Evolutionary conservation across 2,113 vertebrate genomes (phyloP).

Genomic region (Hystrix brachyura): DNA sequence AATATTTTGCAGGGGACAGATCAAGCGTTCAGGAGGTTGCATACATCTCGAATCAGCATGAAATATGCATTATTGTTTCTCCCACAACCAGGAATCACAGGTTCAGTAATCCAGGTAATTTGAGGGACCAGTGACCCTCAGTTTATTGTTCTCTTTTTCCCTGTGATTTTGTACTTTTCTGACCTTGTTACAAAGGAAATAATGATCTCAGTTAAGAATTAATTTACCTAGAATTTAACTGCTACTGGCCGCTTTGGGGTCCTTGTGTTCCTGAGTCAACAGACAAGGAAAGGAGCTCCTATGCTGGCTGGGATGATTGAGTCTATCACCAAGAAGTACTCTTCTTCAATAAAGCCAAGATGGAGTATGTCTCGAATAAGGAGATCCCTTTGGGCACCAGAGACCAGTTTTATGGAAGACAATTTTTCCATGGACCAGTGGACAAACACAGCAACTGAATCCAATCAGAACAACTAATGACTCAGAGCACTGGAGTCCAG

Average conservation of each 20-base stretch:
- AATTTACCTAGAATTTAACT: not conserved
- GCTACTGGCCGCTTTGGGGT: not conserved
- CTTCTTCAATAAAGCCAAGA: not conserved
- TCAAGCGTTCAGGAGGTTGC: not conserved
- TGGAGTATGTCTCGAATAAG: not conserved
- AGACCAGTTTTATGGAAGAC: too few species aligned
- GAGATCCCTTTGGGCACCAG: too few species aligned
- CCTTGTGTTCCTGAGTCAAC: not conserved
- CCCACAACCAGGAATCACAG: not conserved
- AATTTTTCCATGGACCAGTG: too few species aligned
- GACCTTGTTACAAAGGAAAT: not conserved
- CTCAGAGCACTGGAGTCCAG: not conserved
- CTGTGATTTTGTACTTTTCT: not conserved
- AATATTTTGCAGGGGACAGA: not conserved
- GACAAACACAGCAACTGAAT: not conserved
- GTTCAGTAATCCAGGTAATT: not conserved
- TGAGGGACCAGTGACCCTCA: not conserved
- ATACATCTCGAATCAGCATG: not conserved
- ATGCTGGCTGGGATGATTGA: not conserved
- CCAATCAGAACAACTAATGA: not conserved
- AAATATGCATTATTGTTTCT: not conserved
- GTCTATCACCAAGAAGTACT: not conserved
- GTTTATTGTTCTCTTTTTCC: not conserved
- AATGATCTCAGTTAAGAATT: not conserved
- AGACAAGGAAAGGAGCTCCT: not conserved